These are phyloP conservation scores for Euleptes europaea DNA, from an alignment of 2,113 vertebrate species.

Conservation along the genomic window DNA sequence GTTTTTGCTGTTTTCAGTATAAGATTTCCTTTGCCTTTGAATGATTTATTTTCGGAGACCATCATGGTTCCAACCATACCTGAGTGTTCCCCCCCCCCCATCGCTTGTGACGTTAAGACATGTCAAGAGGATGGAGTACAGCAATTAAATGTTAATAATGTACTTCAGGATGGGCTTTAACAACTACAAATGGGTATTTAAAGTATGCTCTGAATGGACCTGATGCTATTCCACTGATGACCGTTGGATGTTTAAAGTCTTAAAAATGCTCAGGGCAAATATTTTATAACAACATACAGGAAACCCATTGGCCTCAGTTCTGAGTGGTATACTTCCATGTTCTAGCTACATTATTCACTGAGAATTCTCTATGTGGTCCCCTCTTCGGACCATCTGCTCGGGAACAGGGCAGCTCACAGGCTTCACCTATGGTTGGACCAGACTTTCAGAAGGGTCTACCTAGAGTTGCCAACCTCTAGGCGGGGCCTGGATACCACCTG, in stretches of 20 bases:
- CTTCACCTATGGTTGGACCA: too few species aligned
- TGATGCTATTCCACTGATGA: not conserved
- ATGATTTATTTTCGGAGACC: conserved; percentile 16
- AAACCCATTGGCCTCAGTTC: not conserved
- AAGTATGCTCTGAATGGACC: not conserved
- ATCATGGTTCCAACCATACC: not conserved
- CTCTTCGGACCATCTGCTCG: too few species aligned
- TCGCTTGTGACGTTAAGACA: not conserved
- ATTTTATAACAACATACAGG: not conserved
- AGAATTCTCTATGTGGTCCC: too few species aligned
- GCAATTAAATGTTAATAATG: conserved; percentile 20
- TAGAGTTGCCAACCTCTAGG: too few species aligned
- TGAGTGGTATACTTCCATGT: not conserved
- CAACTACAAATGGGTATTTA: not conserved
- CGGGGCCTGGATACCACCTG: too few species aligned
- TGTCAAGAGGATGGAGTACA: not conserved
- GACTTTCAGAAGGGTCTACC: too few species aligned
- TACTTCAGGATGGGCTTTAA: not conserved
- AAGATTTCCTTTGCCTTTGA: conserved; percentile 18
- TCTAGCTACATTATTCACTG: too few species aligned
- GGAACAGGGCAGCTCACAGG: too few species aligned
- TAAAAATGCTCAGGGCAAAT: not conserved
- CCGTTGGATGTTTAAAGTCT: not conserved
- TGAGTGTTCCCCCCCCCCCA: too few species aligned
- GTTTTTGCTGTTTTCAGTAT: conserved; percentile 2